Conservation (phyloP, 2,888 invertebrate genomes). For the Andrena marginata region DNA sequence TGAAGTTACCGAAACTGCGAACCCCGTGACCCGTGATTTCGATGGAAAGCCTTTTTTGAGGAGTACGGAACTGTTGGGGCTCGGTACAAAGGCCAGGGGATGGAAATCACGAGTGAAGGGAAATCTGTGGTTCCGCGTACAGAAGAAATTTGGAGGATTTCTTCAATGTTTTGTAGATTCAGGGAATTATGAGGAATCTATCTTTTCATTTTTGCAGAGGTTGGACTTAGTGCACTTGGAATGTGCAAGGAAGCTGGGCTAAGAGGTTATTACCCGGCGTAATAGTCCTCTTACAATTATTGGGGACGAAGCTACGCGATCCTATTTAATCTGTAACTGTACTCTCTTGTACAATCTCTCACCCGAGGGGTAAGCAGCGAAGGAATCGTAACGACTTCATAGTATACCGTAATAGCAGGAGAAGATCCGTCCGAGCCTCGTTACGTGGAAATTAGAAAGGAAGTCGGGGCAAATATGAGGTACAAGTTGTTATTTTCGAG, state of each 20-base stretch:
- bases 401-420: neutral
- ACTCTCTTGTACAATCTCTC: neutral
- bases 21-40: neutral
- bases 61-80: neutral
- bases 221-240: too few species aligned
- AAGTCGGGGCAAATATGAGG: conserved; percentile 3
- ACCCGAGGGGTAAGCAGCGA: neutral
- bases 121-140: neutral
- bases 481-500: conserved; percentile 32
- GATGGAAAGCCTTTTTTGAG: neutral
- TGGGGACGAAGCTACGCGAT: neutral
- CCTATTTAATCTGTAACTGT: neutral
- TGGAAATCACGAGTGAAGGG: neutral
- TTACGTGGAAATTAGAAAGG: conserved; percentile 15
- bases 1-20: conserved; percentile 8
- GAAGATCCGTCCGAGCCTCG: neutral
- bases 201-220: too few species aligned
- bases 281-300: neutral
- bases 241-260: too few species aligned
- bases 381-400: neutral
- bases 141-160: neutral
- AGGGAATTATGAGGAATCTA: too few species aligned
- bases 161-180: too few species aligned
- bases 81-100: too few species aligned
- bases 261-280: too few species aligned